phyloP scores from a whole-genome alignment of 2,888 invertebrate species.

The Trichogramma evanescens region DNA sequence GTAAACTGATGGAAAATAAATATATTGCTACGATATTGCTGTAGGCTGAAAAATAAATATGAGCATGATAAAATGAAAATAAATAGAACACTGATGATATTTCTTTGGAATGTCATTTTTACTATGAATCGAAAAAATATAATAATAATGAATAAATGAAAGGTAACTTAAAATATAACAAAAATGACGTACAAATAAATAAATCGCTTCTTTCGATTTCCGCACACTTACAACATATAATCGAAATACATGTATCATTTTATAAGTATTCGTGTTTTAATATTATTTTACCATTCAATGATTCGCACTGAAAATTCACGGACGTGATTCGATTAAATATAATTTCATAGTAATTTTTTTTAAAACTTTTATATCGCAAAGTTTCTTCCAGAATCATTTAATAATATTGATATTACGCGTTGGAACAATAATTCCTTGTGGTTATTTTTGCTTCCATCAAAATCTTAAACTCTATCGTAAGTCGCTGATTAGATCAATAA shows the following conservation, averaged over 20 bases:
- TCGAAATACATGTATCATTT: neutral
- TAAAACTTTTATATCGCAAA: too few species aligned
- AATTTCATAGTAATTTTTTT: neutral
- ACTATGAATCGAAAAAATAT: constrained; percentile 10
- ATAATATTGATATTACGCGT: too few species aligned
- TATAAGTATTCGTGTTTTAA: neutral
- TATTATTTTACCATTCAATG: neutral
- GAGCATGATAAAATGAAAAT: constrained; percentile 9
- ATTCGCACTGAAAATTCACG: constrained; percentile 10
- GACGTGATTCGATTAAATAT: neutral
- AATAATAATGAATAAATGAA: constrained; percentile 16
- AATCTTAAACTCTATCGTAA: too few species aligned
- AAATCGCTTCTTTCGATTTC: constrained; percentile 11
- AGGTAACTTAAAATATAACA: constrained; percentile 29
- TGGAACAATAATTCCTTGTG: too few species aligned
- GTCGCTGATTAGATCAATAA: too few species aligned
- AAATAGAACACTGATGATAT: constrained; percentile 7
- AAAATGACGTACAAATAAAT: constrained; percentile 22
- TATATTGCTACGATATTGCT: neutral
- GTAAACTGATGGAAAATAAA: neutral
- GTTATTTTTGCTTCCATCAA: too few species aligned
- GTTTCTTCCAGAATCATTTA: too few species aligned
- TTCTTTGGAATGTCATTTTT: constrained; percentile 35
- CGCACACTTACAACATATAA: constrained; percentile 1
- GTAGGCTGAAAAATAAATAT: constrained; percentile 8